These are phyloP conservation scores for Oncorhynchus mykiss DNA, from an alignment of 2,113 vertebrate species.

Conservation along the genomic window DNA sequence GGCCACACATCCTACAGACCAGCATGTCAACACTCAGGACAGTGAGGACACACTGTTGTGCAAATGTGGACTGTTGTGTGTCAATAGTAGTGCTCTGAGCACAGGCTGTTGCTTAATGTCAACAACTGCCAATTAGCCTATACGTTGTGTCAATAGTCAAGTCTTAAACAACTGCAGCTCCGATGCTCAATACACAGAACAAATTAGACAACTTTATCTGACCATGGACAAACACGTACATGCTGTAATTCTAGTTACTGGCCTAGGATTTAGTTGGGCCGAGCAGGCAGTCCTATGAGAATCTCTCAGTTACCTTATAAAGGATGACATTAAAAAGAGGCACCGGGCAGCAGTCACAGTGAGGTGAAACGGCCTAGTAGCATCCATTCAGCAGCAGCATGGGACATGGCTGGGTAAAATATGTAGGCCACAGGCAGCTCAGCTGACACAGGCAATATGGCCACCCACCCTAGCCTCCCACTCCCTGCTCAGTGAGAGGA, in stretches of 20 bases:
- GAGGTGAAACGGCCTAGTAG: not conserved
- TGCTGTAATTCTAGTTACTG: not conserved
- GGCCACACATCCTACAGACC: no score
- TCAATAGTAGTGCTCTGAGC: not conserved
- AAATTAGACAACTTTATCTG: no score
- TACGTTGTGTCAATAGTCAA: not conserved
- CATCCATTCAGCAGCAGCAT: not conserved
- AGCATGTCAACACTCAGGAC: no score
- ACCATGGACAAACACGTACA: not conserved
- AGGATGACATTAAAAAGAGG: not conserved
- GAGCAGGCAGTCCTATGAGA: not conserved
- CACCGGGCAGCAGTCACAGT: not conserved
- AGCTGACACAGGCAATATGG: no score
- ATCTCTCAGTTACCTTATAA: not conserved
- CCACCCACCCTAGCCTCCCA: no score
- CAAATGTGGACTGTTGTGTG: not conserved
- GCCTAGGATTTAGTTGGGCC: not conserved
- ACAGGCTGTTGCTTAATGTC: not conserved
- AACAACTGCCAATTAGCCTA: not conserved
- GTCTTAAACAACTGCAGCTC: no score
- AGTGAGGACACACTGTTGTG: not conserved
- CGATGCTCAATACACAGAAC: no score
- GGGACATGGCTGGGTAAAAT: not conserved
- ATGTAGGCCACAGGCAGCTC: slow-evolving; percentile 1
- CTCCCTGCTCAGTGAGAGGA: no score